Evolutionary conservation across 2,888 invertebrate genomes (phyloP), one percentile per base, ranked within the genome.

Genomic region (Drosophila neonasuta): DNA sequence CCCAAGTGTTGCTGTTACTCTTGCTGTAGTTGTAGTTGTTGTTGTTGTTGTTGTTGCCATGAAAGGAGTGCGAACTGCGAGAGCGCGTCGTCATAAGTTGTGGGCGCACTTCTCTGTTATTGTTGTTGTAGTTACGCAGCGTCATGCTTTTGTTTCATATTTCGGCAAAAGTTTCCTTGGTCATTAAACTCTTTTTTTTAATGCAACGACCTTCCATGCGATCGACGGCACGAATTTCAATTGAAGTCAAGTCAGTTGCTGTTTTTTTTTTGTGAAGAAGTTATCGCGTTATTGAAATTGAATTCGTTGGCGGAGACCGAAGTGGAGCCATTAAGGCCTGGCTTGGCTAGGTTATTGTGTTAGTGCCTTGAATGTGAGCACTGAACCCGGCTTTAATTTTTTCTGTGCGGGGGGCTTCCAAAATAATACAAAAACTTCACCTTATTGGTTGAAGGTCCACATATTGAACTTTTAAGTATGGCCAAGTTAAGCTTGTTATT

Each of bases 151-250:
- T 80, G 80, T 82, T 80, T 82, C 78, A 82, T 80, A 80, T 80
- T 80, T 77, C 74, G 82, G 80, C 79, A 79, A 79, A 79, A 83
- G 78, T 82, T 82, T 81, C 83, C 81, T 83, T 82, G 83, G 81
- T 82, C 81, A 82, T 81, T 82, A 82, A 82, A 82, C 83, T 82
- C 81, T 74, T 81, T 36, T 24, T 24, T 80, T 82, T 79, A 82
- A 82, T 80, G 83, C 81, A 83, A 82, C 83, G 81, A 82, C 81
- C 81, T 82, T 82, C 83, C 81, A 66, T 64, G 71, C 80, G 76
- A 67, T 74, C 79, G 77, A 70, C 75, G 62, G 45, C 77, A 68
- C 81, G 83, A 79, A 80, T 81, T 77, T 79, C 79, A 79, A 83
- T 80, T 83, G 77, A 79, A 80, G 72, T 61, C 63, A 6, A 32